A percentile compares a stretch with the other conserved stretches of the same genome.
Conservation (phyloP, 2,113 vertebrate genomes). For the Parus major region DNA sequence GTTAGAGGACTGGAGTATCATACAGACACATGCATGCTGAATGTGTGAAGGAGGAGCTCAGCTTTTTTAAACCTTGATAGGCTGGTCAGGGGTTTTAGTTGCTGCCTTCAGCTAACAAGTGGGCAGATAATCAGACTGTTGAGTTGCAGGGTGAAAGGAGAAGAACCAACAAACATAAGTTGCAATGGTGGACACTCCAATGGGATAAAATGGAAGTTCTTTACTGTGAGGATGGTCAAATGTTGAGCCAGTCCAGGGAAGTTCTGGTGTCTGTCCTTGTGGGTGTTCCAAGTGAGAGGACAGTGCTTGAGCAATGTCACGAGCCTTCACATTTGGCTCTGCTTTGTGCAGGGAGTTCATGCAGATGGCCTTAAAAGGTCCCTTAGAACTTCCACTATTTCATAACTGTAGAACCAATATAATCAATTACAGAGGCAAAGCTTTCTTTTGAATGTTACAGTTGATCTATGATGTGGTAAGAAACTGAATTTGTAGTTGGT, state of each 20-base stretch:
- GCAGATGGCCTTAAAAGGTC: background rate
- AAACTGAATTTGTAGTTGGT: background rate
- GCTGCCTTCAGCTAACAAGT: background rate
- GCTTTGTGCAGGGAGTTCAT: background rate
- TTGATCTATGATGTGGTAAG: background rate
- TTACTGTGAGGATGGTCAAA: background rate
- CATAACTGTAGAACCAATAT: background rate
- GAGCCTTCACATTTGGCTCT: background rate
- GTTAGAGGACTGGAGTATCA: background rate
- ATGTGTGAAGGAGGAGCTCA: background rate
- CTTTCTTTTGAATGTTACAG: rapidly evolving
- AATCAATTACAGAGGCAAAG: background rate
- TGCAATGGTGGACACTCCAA: background rate
- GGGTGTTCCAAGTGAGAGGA: background rate
- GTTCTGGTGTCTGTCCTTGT: background rate
- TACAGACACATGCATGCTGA: background rate
- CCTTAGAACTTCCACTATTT: background rate
- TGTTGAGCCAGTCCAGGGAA: background rate
- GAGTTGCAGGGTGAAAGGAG: background rate
- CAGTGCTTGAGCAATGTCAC: background rate
- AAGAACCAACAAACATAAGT: background rate
- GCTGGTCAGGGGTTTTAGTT: background rate
- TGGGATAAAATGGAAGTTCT: background rate
- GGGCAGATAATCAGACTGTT: background rate
- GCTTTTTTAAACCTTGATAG: background rate